These are phyloP conservation scores for Margarornis squamiger DNA, from an alignment of 2,797 vertebrate genomes.

Conservation along the genomic window DNA sequence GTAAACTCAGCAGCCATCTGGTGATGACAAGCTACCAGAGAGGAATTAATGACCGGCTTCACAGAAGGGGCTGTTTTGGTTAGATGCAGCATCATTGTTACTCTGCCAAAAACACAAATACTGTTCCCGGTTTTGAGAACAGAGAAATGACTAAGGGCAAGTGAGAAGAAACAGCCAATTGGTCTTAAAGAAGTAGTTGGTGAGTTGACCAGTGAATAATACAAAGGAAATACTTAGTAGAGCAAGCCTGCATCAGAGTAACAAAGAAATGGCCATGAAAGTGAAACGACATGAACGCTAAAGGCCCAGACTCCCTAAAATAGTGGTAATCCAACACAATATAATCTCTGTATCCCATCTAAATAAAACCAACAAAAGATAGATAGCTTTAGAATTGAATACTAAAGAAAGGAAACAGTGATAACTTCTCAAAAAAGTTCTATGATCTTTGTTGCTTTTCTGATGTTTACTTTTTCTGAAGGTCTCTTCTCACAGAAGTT, in stretches of 20 bases:
- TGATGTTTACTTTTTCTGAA: neutral
- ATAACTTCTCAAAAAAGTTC: neutral
- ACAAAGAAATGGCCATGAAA: neutral
- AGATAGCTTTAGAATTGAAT: neutral
- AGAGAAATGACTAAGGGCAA: neutral
- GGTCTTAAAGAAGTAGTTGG: neutral
- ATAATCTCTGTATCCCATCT: neutral
- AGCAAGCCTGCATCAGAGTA: neutral
- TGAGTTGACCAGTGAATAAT: neutral
- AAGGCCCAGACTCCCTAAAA: neutral
- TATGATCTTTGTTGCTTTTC: neutral
- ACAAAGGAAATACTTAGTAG: neutral
- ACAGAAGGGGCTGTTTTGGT: slow-evolving; percentile 27
- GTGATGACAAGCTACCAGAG: slow-evolving; percentile 16
- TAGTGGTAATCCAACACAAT: neutral
- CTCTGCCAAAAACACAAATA: neutral
- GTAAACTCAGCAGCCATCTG: slow-evolving; percentile 36
- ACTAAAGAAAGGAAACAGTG: neutral
- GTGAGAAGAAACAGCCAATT: neutral
- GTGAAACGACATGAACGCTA: neutral
- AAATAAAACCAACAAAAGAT: neutral
- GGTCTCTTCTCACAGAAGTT: neutral
- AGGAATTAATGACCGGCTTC: slow-evolving; percentile 22
- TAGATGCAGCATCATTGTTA: neutral
- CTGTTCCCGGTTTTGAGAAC: neutral